Base-by-base conservation (phyloP, 2,888 invertebrate genomes). In the Notocelia uddmanniana region DNA sequence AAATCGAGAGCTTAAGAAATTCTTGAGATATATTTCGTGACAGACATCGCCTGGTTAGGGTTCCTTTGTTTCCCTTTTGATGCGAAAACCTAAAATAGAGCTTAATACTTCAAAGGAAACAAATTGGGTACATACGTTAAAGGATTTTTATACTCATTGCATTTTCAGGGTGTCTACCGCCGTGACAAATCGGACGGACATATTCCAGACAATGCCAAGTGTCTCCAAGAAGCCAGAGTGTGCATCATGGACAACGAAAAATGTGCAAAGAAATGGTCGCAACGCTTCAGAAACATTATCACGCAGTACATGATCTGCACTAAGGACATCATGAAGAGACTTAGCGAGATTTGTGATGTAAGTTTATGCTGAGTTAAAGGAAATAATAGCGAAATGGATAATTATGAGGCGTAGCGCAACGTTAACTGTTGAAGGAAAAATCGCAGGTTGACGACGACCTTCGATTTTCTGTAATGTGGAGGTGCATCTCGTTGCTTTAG, bases 291-390 rank as follows among this genome's bases (percentile, higher is more conserved):
- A 58, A 79, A 69, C 62, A 93, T 93, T 67, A 93, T 93, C 76
- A 85, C 85, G 0, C 85, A 90, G 70, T 93, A 91, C 79, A 93
- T 93, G 93, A 90, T 93, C 76, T 93, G 93, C 78, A 93, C 93
- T 1, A 92, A 86, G 63, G 93, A 93, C 48, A 90, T 93, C 1
- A 90, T 91, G 91, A 91, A 84, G 77, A 81, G 87, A 48, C 84
- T 92, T 0, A 93, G 93, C 64, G 92, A 91, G 73, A 78, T 91
- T 37, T 93, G 93, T 76, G 89, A 92, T 50, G 93, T 92, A 76
- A 85, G 89, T 23, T 60, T 21, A 5, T 37, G 6, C n/a, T 5
- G 31, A n/a, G n/a, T n/a, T n/a, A n/a, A n/a, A n/a, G n/a, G n/a
- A n/a, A n/a, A n/a, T n/a, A n/a, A n/a, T n/a, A n/a, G n/a, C n/a